Evolutionary conservation across 2,888 invertebrate genomes (phyloP).

Genomic region (Agrochola circellaris): DNA sequence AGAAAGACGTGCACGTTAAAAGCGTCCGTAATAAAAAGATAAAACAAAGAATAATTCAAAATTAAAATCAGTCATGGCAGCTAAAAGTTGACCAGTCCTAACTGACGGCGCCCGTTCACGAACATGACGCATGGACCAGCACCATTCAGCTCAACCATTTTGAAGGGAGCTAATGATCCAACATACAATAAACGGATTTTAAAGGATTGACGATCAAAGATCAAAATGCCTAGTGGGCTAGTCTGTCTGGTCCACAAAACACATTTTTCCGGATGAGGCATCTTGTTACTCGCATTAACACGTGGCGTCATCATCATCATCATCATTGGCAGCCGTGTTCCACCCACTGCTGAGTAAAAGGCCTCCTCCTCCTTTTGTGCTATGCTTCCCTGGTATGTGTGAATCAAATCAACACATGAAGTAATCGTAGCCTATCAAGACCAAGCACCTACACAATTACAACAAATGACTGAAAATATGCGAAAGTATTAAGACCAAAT

Average conservation of each 20-base stretch:
- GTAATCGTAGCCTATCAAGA: background rate
- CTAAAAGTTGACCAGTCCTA: too few species aligned
- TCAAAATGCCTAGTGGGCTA: background rate
- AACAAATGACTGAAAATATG: slow-evolving; percentile 32
- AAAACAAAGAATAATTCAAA: too few species aligned
- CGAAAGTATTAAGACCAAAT: slow-evolving; percentile 23
- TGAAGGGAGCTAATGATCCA: too few species aligned
- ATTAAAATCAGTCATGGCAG: too few species aligned
- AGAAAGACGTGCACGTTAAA: too few species aligned
- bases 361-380: background rate
- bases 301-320: background rate
- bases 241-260: background rate
- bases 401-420: background rate
- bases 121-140: too few species aligned
- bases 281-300: background rate
- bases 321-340: background rate
- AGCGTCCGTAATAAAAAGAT: too few species aligned
- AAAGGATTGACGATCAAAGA: background rate
- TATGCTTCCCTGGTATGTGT: background rate
- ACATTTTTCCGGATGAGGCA: background rate
- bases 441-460: slow-evolving; percentile 3
- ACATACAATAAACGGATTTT: background rate
- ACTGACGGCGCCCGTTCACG: too few species aligned
- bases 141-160: too few species aligned
- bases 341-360: background rate